Evolutionary conservation across 2,113 vertebrate genomes (phyloP).

Genomic region (Chionis minor): DNA sequence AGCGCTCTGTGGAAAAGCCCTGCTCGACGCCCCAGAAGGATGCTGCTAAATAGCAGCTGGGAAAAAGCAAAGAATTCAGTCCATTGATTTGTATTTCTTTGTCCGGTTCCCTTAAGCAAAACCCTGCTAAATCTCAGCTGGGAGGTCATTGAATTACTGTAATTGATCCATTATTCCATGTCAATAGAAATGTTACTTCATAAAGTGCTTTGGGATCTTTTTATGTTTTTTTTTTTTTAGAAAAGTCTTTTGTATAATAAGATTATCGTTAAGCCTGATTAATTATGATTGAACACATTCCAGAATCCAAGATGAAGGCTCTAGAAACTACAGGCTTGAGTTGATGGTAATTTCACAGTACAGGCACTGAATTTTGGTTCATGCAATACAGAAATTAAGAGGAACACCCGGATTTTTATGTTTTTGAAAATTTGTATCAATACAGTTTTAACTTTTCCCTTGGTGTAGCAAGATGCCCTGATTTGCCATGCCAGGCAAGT

Average conservation of each 20-base stretch:
- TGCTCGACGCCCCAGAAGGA: accelerated
- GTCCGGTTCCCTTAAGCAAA: not conserved
- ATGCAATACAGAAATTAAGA: not conserved
- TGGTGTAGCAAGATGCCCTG: not conserved
- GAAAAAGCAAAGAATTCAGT: not conserved
- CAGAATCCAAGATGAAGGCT: not conserved
- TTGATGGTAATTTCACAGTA: not conserved
- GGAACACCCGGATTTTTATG: not conserved
- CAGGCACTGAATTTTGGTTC: not conserved
- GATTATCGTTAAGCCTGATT: not conserved
- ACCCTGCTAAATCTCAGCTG: not conserved
- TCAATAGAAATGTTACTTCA: not conserved
- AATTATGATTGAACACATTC: not conserved
- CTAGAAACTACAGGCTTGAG: not conserved
- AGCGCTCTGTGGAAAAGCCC: accelerated
- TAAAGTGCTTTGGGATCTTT: not conserved
- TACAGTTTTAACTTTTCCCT: not conserved
- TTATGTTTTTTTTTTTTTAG: not conserved
- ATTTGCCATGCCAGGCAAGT: not conserved
- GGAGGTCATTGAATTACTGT: not conserved
- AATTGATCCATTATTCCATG: not conserved
- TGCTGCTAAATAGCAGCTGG: not conserved
- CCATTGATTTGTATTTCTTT: not conserved
- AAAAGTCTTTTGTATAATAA: not conserved
- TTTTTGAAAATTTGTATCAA: not conserved